These are phyloP conservation scores for Tragopan temminckii DNA, from an alignment of 2,797 vertebrate species.

Conservation along the genomic window DNA sequence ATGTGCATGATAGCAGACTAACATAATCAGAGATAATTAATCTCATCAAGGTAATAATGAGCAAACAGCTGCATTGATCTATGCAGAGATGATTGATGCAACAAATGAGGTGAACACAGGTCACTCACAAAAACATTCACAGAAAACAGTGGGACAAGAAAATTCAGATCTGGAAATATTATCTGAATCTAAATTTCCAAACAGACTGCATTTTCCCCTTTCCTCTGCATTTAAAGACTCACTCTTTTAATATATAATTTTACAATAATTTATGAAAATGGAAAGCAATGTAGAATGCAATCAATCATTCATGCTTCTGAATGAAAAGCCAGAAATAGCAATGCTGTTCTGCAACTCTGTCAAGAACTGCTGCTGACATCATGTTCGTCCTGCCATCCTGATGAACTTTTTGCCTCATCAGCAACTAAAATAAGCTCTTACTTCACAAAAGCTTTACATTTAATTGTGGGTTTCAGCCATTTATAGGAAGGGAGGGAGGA, in stretches of 20 bases:
- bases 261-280: conserved; percentile 64
- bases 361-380: conserved; percentile 58
- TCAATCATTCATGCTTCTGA: conserved; percentile 67
- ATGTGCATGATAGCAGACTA: not conserved
- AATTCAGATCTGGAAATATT: conserved; percentile 7
- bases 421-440: conserved; percentile 48
- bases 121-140: not conserved
- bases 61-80: conserved; percentile 29
- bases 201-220: conserved; percentile 6
- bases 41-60: conserved; percentile 37
- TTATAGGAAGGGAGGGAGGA: conserved; percentile 17
- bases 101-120: conserved; percentile 21
- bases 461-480: conserved; percentile 40
- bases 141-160: not conserved
- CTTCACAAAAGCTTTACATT: conserved; percentile 45
- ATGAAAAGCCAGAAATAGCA: conserved; percentile 66
- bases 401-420: conserved; percentile 62
- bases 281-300: conserved; percentile 48
- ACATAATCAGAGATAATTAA: conserved; percentile 39
- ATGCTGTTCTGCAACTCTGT: conserved; percentile 60
- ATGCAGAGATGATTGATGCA: not conserved
- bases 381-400: conserved; percentile 15
- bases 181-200: conserved; percentile 11
- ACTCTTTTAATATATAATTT: conserved; percentile 54
- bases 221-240: conserved; percentile 30